Conservation (phyloP, 2,797 vertebrate genomes). For the Knipowitschia caucasica region DNA sequence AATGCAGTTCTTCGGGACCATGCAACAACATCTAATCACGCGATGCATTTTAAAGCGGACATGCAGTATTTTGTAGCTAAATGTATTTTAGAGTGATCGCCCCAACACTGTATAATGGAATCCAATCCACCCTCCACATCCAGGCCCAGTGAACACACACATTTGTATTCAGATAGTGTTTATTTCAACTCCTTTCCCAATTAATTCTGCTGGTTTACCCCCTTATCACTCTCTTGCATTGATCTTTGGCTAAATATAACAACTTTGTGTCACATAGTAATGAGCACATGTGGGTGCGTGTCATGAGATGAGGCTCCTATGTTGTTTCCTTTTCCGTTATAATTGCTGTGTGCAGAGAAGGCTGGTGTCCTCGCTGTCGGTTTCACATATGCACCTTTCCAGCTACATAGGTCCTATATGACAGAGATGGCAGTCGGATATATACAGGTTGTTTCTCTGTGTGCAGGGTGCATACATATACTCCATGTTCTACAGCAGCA, state of each 20-base stretch:
- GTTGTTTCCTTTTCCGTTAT: slow-evolving; percentile 27
- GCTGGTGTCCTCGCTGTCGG: not conserved
- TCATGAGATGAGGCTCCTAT: slow-evolving; percentile 13
- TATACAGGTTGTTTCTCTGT: slow-evolving; percentile 14
- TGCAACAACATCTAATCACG: no score
- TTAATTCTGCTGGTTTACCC: slow-evolving; percentile 20
- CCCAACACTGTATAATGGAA: not conserved
- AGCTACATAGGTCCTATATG: not conserved
- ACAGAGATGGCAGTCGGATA: slow-evolving; percentile 7
- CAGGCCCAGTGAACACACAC: not conserved
- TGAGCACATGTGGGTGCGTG: slow-evolving; percentile 30
- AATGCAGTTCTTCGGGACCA: no score
- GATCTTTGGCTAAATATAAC: slow-evolving; percentile 28
- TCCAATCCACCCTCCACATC: not conserved
- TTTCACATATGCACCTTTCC: not conserved
- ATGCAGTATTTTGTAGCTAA: no score
- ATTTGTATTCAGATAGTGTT: not conserved
- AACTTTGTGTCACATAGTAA: slow-evolving; percentile 26
- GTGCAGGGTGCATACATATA: slow-evolving; percentile 4
- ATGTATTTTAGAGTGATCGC: no score
- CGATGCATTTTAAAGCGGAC: no score
- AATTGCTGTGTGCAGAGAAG: slow-evolving; percentile 38
- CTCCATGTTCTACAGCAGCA: not conserved
- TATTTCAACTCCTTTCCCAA: slow-evolving; percentile 10
- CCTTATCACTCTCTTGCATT: slow-evolving; percentile 43